These are phyloP conservation scores for Palythoa heliodiscus DNA, from an alignment of 92 coral and sea anemone species.

Conservation along the genomic window DNA sequence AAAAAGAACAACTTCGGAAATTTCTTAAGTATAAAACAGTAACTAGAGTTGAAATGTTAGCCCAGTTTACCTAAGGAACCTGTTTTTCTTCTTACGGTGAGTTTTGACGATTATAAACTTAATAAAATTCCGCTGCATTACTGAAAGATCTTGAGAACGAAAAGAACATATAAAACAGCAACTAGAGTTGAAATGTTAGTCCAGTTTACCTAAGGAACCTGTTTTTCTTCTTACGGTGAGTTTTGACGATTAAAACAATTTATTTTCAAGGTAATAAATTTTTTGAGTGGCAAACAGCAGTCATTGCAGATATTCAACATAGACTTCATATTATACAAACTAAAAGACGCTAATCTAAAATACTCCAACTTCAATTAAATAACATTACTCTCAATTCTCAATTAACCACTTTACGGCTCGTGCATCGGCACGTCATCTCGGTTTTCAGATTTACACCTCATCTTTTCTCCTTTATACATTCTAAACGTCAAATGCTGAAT, in stretches of 20 bases:
- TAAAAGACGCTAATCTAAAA: neutral
- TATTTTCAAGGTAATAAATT: neutral
- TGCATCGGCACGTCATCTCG: neutral
- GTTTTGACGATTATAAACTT: neutral
- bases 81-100: no score
- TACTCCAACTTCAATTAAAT: neutral
- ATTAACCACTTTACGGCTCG: neutral
- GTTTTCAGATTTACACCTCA: neutral
- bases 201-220: no score
- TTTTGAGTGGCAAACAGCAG: neutral
- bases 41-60: no score
- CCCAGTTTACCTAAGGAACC: no score
- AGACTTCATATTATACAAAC: constrained; percentile 12
- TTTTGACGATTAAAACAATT: neutral
- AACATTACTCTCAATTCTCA: neutral
- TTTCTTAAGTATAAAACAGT: no score
- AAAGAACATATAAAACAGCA: no score
- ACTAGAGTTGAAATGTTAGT: no score
- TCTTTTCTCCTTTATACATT: neutral
- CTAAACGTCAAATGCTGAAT: neutral
- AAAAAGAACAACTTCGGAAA: no score
- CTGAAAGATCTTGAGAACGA: neutral
- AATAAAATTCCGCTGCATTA: neutral
- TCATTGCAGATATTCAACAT: neutral
- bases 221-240: no score